These are phyloP conservation scores for Mylabris sibirica DNA, from an alignment of 2,888 invertebrate species.

Conservation along the genomic window DNA sequence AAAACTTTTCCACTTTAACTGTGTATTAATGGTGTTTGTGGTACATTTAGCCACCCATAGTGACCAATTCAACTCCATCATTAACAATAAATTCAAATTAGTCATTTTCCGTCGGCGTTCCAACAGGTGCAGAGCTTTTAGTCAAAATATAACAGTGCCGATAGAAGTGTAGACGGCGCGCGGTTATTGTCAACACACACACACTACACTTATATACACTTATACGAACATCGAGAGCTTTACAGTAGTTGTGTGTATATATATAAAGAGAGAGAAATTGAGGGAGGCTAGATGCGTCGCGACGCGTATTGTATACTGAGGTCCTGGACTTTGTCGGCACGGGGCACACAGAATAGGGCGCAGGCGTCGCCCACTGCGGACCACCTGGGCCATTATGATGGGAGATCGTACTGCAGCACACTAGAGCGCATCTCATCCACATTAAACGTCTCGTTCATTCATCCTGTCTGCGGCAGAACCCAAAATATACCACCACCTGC, in stretches of 20 bases:
- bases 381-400: conserved; percentile 53
- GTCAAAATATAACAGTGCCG: conserved; percentile 31
- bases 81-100: conserved; percentile 23
- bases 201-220: not conserved
- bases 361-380: conserved; percentile 58
- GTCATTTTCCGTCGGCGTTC: conserved; percentile 38
- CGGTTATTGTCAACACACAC: conserved; percentile 20
- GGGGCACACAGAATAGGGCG: conserved; percentile 45
- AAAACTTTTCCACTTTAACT: conserved; percentile 37
- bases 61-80: conserved; percentile 33
- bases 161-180: conserved; percentile 32
- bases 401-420: conserved; percentile 53
- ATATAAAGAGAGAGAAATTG: conserved; percentile 15
- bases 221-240: conserved; percentile 21
- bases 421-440: conserved; percentile 48
- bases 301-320: conserved; percentile 49
- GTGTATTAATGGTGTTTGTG: conserved; percentile 14
- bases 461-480: conserved; percentile 42
- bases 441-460: conserved; percentile 38
- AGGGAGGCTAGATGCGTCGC: conserved; percentile 42
- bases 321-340: conserved; percentile 45
- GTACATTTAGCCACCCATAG: conserved; percentile 32
- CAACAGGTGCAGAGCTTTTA: conserved; percentile 45
- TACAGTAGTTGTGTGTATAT: not conserved
- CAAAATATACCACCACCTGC: conserved; percentile 29